Evolutionary conservation across 2,113 vertebrate genomes (phyloP).

Genomic region (Eubucco bourcierii): DNA sequence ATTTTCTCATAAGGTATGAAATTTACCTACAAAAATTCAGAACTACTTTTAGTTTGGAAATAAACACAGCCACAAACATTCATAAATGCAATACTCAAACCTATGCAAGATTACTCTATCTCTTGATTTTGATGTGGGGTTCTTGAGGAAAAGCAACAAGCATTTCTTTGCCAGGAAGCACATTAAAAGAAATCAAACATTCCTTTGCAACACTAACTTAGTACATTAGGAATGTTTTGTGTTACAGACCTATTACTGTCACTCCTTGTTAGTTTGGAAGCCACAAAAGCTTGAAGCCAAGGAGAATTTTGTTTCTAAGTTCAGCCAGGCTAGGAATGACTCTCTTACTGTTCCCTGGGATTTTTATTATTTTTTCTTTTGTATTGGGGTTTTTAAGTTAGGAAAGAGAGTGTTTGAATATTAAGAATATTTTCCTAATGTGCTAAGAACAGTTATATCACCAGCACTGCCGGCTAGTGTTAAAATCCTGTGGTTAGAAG

Average conservation of each 20-base stretch:
- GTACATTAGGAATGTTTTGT: background rate
- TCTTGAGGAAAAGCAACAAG: background rate
- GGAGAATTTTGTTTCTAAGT: background rate
- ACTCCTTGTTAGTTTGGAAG: background rate
- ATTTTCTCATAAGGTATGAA: background rate
- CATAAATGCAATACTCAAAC: background rate
- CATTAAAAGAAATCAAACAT: background rate
- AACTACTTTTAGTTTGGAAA: background rate
- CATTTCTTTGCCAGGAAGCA: background rate
- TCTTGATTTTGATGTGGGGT: background rate
- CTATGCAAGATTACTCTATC: background rate
- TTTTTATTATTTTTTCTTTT: background rate
- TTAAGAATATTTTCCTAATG: background rate
- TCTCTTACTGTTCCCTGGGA: background rate
- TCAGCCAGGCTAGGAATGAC: background rate
- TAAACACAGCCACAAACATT: background rate
- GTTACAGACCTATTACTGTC: background rate
- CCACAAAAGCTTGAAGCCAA: background rate
- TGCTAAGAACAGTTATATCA: background rate
- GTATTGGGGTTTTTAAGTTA: background rate
- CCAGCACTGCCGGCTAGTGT: background rate
- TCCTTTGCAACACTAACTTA: background rate
- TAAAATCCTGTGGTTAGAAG: slow-evolving; percentile 34
- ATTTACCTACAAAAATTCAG: background rate
- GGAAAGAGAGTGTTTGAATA: background rate